Evolutionary conservation across 2,797 vertebrate species (phyloP).

Genomic region (Chaunax sp.): DNA sequence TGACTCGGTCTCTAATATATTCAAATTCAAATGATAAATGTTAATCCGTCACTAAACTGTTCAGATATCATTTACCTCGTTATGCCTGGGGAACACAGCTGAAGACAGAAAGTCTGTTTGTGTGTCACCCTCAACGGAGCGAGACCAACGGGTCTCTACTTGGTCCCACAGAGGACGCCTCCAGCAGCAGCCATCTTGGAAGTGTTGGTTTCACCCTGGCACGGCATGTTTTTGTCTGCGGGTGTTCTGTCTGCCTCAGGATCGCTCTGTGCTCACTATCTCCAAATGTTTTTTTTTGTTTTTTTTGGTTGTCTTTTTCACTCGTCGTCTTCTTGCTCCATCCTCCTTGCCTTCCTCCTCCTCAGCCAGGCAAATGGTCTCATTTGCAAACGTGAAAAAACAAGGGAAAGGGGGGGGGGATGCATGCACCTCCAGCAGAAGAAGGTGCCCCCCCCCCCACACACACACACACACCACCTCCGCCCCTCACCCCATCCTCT

Average conservation of each 20-base stretch:
- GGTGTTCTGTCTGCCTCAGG: constrained; percentile 55
- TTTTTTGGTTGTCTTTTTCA: constrained; percentile 17
- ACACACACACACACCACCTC: constrained; percentile 45
- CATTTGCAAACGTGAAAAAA: constrained; percentile 58
- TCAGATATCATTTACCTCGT: constrained; percentile 24
- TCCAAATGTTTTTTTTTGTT: constrained; percentile 22
- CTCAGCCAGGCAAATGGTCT: constrained; percentile 67
- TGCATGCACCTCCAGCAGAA: constrained; percentile 70
- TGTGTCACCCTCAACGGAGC: constrained; percentile 47
- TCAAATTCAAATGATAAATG: constrained; percentile 50
- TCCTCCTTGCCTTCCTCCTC: constrained; percentile 30
- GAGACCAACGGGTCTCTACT: constrained; percentile 50
- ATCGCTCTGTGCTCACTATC: constrained; percentile 33
- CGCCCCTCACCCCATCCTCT: constrained; percentile 72
- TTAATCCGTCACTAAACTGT: constrained; percentile 34
- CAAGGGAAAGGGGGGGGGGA: constrained; percentile 22
- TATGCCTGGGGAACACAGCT: constrained; percentile 7
- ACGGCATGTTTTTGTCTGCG: constrained; percentile 64
- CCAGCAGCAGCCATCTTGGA: constrained; percentile 80
- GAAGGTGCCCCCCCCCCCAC: constrained; percentile 62
- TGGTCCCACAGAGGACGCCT: constrained; percentile 73
- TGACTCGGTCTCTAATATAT: constrained; percentile 52
- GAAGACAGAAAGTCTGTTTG: constrained; percentile 49
- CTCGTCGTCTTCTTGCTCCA: constrained; percentile 12
- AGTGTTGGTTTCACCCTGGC: constrained; percentile 71